Evolutionary conservation across 2,113 vertebrate species (phyloP).

Genomic region (Stegostoma tigrinum): DNA sequence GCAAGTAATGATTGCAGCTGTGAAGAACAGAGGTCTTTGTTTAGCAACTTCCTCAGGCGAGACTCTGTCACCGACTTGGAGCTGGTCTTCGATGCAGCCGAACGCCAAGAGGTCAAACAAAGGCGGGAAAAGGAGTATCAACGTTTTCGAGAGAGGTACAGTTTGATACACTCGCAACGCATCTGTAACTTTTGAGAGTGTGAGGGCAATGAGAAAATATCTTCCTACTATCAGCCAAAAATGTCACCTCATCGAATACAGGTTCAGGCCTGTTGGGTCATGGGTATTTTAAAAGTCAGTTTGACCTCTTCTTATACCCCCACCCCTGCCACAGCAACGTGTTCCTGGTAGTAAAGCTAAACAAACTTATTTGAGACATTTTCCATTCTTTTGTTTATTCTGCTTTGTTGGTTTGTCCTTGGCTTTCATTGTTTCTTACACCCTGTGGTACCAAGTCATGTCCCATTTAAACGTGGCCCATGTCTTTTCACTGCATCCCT

Average conservation of each 20-base stretch:
- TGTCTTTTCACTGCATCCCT: too few relatives aligned
- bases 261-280: background rate
- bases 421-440: too few relatives aligned
- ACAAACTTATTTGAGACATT: too few relatives aligned
- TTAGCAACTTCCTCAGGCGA: slow-evolving; percentile 53
- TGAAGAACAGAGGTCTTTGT: slow-evolving; percentile 46
- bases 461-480: too few relatives aligned
- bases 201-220: background rate
- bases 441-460: too few relatives aligned
- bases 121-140: slow-evolving; percentile 63
- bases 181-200: background rate
- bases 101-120: slow-evolving; percentile 53
- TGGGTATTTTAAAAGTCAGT: background rate
- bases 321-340: background rate
- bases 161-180: background rate
- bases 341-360: background rate
- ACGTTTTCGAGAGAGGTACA: slow-evolving; percentile 61
- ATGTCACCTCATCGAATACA: background rate
- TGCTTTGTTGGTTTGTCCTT: too few relatives aligned
- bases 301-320: background rate
- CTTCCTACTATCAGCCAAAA: background rate
- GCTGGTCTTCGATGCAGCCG: slow-evolving; percentile 48
- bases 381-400: too few relatives aligned
- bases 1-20: slow-evolving; percentile 66
- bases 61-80: slow-evolving; percentile 54